Percentiles rank a stretch among this genome's conserved stretches.
These are phyloP conservation scores for Pteronotus mesoamericanus DNA, from an alignment of 2,797 vertebrate species.

Conservation along the genomic window DNA sequence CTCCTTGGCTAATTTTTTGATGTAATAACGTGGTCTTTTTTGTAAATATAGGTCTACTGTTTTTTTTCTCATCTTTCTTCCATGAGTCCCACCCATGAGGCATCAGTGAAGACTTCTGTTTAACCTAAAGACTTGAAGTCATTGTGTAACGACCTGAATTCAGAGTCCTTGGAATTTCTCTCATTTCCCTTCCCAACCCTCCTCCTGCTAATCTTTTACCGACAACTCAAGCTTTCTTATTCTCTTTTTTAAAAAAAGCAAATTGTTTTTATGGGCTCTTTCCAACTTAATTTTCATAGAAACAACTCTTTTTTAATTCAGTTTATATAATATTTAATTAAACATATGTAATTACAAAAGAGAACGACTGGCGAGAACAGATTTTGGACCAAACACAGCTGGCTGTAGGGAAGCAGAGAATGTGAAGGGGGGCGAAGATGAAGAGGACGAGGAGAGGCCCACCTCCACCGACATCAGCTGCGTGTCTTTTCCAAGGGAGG, in stretches of 20 bases:
- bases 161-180: background rate
- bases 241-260: background rate
- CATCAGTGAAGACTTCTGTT: background rate
- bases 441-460: too few species aligned
- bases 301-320: background rate
- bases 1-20: background rate
- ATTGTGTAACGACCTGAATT: background rate
- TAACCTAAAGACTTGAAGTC: background rate
- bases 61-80: background rate
- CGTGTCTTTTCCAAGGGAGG: background rate
- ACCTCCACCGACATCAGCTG: accelerated
- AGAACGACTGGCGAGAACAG: background rate
- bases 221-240: background rate
- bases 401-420: background rate
- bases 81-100: background rate
- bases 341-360: background rate
- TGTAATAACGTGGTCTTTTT: background rate
- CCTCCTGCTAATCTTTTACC: background rate
- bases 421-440: accelerated
- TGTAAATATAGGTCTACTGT: background rate
- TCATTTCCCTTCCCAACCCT: background rate
- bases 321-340: conserved; percentile 7
- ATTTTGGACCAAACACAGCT: background rate
- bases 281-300: conserved; percentile 34
- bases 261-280: background rate